phyloP scores from a whole-genome alignment of 2,888 invertebrate genomes.

The Lycocerus yunnanus region DNA sequence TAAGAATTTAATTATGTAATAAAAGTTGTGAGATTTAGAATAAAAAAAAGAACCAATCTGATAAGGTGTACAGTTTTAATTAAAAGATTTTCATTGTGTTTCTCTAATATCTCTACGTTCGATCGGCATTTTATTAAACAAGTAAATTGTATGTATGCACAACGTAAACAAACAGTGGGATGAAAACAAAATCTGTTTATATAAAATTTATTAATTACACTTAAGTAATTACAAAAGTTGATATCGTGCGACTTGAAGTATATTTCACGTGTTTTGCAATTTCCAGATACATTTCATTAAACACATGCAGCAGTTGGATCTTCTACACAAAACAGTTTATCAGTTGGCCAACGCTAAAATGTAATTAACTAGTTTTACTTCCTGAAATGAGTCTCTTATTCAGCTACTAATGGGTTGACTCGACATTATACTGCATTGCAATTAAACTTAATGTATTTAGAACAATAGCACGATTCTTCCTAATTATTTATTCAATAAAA shows the following conservation, averaged over 20 bases:
- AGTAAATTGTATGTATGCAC: not conserved
- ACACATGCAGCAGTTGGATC: constrained; percentile 21
- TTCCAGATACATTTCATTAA: constrained; percentile 25
- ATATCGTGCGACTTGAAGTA: not conserved
- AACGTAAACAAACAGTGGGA: not conserved
- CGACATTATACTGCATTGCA: constrained; percentile 42
- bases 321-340: constrained; percentile 28
- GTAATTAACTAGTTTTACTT: constrained; percentile 34
- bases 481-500: constrained; percentile 46
- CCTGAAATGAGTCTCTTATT: constrained; percentile 36
- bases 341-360: constrained; percentile 32
- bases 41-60: not conserved
- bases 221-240: constrained; percentile 2
- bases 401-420: constrained; percentile 42
- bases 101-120: not conserved
- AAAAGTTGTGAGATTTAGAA: not conserved
- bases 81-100: not conserved
- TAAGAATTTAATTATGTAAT: not conserved
- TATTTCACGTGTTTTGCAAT: constrained; percentile 13
- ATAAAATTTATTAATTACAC: not conserved
- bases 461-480: constrained; percentile 35
- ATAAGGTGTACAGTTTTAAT: not conserved
- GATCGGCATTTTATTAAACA: not conserved
- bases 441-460: constrained; percentile 44
- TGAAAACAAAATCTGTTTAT: not conserved